Evolutionary conservation across 2,797 vertebrate genomes (phyloP).

Genomic region (Ceryle rudis): DNA sequence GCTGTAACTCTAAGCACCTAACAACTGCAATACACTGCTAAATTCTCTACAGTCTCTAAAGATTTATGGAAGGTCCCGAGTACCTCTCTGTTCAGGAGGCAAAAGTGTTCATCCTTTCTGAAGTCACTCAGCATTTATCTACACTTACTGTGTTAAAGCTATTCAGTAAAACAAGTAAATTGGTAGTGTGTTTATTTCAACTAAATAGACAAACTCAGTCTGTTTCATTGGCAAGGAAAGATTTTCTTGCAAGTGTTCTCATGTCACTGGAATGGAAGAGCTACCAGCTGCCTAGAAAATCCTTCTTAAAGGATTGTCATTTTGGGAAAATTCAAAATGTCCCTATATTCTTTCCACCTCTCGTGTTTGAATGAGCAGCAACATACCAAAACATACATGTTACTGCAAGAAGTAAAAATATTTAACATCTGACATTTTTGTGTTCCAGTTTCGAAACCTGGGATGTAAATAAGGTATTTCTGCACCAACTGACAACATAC

Average conservation of each 20-base stretch:
- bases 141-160: accelerated
- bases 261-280: not conserved
- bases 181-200: not conserved
- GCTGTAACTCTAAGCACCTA: not conserved
- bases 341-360: not conserved
- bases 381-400: constrained; percentile 1
- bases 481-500: not conserved
- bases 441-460: not conserved
- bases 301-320: not conserved
- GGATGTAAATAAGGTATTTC: constrained; percentile 1
- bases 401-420: constrained; percentile 6
- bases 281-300: constrained; percentile 11
- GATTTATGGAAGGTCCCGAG: not conserved
- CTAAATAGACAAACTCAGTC: not conserved
- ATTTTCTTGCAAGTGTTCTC: not conserved
- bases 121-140: not conserved
- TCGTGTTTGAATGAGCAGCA: not conserved
- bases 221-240: not conserved
- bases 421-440: not conserved
- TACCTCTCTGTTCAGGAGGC: not conserved
- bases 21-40: not conserved
- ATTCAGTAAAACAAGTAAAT: not conserved
- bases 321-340: constrained; percentile 22
- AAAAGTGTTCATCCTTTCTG: not conserved
- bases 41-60: not conserved